These are phyloP conservation scores for Dryas iulia DNA, from an alignment of 1,140 invertebrate species.

Conservation along the genomic window DNA sequence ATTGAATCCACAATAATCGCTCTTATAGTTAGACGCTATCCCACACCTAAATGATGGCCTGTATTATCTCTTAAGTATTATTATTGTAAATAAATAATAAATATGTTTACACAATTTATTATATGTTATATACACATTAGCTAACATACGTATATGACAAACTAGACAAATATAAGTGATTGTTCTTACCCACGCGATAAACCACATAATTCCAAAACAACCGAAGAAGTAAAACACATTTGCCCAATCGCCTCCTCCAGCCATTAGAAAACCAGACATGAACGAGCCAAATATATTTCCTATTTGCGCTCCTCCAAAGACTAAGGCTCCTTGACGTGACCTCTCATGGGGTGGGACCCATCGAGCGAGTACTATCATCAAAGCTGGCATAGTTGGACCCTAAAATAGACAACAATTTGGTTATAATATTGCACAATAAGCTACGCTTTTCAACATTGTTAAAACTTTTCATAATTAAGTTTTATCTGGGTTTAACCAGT, in stretches of 20 bases:
- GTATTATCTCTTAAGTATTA: too few relatives aligned
- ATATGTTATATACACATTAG: too few relatives aligned
- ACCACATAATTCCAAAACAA: constrained; percentile 86
- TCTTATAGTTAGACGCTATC: neutral
- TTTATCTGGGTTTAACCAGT: too few relatives aligned
- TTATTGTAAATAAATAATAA: too few relatives aligned
- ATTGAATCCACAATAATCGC: too few relatives aligned
- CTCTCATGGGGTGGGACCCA: constrained; percentile 88
- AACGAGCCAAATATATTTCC: constrained; percentile 88
- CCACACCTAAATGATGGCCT: too few relatives aligned
- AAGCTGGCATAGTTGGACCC: constrained; percentile 88
- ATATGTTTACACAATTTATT: too few relatives aligned
- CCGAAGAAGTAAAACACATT: constrained; percentile 93
- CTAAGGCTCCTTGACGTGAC: constrained; percentile 86
- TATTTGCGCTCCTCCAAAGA: constrained; percentile 87
- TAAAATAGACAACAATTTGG: constrained; percentile 44
- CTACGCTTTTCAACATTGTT: too few relatives aligned
- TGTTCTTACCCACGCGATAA: constrained; percentile 82
- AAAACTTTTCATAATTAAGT: too few relatives aligned
- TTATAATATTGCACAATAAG: constrained; percentile 7
- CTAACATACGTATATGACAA: too few relatives aligned
- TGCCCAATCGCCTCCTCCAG: constrained; percentile 85
- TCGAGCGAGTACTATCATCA: constrained; percentile 86
- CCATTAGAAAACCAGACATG: constrained; percentile 85
- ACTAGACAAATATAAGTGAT: neutral